Conservation (phyloP, 2,113 vertebrate genomes). For the Donacobius atricapilla region DNA sequence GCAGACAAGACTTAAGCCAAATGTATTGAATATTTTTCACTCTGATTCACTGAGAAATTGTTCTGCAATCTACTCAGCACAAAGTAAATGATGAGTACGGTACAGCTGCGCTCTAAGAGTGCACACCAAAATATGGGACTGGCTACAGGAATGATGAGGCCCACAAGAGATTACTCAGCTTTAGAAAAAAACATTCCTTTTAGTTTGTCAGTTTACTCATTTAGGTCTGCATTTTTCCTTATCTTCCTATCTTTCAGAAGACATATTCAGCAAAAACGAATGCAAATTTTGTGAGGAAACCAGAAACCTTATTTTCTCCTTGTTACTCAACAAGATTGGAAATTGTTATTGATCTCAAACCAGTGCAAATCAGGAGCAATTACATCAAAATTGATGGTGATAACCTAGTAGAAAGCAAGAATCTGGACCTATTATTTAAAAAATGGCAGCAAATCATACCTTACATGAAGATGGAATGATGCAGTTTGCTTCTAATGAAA, state of each 20-base stretch:
- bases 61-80: not conserved
- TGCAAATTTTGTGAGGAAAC: not conserved
- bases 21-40: not conserved
- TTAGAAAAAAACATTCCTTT: not conserved
- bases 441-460: not conserved
- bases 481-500: conserved; percentile 1
- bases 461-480: not conserved
- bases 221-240: not conserved
- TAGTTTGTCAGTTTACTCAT: not conserved
- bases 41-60: not conserved
- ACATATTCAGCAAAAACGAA: not conserved
- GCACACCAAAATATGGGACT: not conserved
- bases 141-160: not conserved
- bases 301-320: not conserved
- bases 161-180: not conserved
- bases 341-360: not conserved
- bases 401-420: not conserved
- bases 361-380: not conserved
- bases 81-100: not conserved
- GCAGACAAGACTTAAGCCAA: not conserved
- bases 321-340: not conserved
- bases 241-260: not conserved
- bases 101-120: not conserved
- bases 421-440: not conserved
- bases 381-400: not conserved